Evolutionary conservation across 2,113 vertebrate genomes (phyloP).

Genomic region (Petromus typicus): DNA sequence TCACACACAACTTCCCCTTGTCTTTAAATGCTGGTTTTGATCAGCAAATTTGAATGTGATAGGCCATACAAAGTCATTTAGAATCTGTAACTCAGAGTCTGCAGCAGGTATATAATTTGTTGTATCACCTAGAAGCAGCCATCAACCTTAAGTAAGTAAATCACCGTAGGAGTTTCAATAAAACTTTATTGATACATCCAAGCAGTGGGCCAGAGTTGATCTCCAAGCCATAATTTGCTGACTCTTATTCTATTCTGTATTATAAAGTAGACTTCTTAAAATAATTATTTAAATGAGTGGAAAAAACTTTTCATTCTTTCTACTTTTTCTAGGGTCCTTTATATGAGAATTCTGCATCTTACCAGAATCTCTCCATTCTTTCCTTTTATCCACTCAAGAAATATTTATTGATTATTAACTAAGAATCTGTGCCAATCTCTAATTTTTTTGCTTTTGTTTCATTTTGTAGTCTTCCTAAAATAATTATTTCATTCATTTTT

Average conservation of each 20-base stretch:
- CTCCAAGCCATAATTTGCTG: fast-evolving
- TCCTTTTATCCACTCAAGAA: neutral
- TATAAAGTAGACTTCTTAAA: neutral
- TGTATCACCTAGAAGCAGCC: neutral
- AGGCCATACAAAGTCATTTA: neutral
- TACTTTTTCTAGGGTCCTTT: neutral
- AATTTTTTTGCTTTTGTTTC: neutral
- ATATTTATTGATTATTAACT: neutral
- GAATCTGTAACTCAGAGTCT: neutral
- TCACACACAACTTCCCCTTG: neutral
- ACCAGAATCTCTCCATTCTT: neutral
- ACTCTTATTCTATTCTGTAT: neutral
- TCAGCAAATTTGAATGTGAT: neutral
- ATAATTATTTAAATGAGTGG: neutral
- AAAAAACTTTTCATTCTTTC: neutral
- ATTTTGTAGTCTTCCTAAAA: neutral
- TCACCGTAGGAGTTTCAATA: neutral
- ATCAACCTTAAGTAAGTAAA: fast-evolving
- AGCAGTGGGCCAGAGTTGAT: no score
- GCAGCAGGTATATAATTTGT: fast-evolving
- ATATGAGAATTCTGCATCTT: neutral
- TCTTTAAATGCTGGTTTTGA: neutral
- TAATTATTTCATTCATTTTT: neutral
- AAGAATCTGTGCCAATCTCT: neutral
- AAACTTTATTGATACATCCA: neutral